Evolutionary conservation across 2,113 vertebrate species (phyloP), one percentile per base, ranked within the genome.

Genomic region (Chaenogobius annularis): DNA sequence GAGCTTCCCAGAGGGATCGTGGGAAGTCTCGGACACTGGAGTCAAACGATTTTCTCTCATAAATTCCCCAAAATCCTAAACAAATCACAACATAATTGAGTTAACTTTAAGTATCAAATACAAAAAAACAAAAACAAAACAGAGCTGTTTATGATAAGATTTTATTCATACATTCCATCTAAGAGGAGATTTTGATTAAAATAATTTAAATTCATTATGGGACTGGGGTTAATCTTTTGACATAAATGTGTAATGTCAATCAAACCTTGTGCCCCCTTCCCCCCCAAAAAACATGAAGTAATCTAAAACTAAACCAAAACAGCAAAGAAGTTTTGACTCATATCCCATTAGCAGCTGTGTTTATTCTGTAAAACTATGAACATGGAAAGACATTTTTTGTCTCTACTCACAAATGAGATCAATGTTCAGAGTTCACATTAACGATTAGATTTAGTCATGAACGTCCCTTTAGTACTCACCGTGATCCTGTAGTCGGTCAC

Each of bases 401-500:
- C 10, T 46, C 44, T 46, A 10, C 44, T 12, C 11, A 46, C 44
- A 46, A 12, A 46, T 46, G 10, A 46, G 44, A 46, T 46, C 11
- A 46, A 46, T 6, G 6, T 35, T 35, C 6, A 46, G 8, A 3
- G 44, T 52, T 17, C 17, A 52, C 15, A 52, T n/a, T 17, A 52
- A 52, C 35, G 35, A 35, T 35, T 35, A 35, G 35, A 52, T 19
- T 19, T 10, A 3, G 35, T 40, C 8, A 6, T 40, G 37, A 20
- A 31, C 7, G 15, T 11, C 52, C 55, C 11, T 6, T 12, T 26
- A 23, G 0, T 26, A 13, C 95, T 88, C 89, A 99, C 98, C 20
- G 97, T 99, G 88, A 99, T 99, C 74, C 98, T 94, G 90, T 99
- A 99, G 89, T 99, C 98, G 0, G 98, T 99, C 75, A 99, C 98